Evolutionary conservation across 2,888 invertebrate genomes (phyloP).

Genomic region (Xestobium rufovillosum): DNA sequence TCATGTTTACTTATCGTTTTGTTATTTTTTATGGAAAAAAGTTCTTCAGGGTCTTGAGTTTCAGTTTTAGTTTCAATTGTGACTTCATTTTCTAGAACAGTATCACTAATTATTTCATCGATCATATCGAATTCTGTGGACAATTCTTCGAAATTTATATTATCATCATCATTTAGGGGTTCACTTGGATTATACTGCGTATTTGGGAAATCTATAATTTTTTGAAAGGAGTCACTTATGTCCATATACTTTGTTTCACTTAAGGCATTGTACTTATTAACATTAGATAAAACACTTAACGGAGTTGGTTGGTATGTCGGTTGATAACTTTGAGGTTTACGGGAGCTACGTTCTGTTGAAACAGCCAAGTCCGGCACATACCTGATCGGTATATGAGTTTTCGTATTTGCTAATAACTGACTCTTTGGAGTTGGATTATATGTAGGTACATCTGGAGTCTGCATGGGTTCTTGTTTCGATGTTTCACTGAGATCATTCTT

Average conservation of each 20-base stretch:
- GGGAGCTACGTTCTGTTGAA: constrained; percentile 40
- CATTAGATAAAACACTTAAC: constrained; percentile 37
- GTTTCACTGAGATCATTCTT: constrained; percentile 46
- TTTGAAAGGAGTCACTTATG: constrained; percentile 18
- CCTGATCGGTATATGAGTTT: constrained; percentile 45
- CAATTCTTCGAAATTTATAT: constrained; percentile 39
- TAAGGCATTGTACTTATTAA: constrained; percentile 22
- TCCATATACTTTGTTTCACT: constrained; percentile 20
- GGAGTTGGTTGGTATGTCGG: constrained; percentile 42
- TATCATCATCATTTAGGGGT: constrained; percentile 20
- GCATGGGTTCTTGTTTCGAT: constrained; percentile 38
- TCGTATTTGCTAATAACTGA: constrained; percentile 41
- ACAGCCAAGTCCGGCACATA: constrained; percentile 48
- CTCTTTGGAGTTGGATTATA: constrained; percentile 45
- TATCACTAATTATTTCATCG: constrained; percentile 38
- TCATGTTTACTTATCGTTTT: constrained; percentile 11
- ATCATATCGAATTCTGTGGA: constrained; percentile 41
- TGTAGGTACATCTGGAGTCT: constrained; percentile 39
- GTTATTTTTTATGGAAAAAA: constrained; percentile 20
- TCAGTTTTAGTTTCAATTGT: background rate
- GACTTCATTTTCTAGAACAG: constrained; percentile 11
- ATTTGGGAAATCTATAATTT: constrained; percentile 27
- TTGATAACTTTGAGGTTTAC: constrained; percentile 28
- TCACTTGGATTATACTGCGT: constrained; percentile 31
- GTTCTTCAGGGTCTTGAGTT: too few relatives aligned